Base-by-base conservation (phyloP, 2,113 vertebrate genomes). In the Symphodus melops region DNA sequence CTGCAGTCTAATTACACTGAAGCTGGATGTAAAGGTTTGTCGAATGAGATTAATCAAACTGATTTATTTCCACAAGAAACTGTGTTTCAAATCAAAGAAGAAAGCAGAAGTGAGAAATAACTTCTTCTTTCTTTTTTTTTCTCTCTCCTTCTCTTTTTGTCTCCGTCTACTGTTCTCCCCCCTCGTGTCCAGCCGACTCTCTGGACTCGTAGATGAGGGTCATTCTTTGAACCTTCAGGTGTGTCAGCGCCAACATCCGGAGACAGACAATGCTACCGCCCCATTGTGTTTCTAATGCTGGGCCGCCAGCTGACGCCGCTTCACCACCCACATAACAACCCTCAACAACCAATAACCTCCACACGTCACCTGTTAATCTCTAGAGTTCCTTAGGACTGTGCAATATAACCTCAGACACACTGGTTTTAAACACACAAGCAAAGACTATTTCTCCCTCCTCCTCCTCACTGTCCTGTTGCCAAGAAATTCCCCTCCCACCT, bases 131-230 rank as follows among this genome's bases (percentile, higher is more conserved):
- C 25, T 20, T 59, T 14, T 19, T 10, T 17, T 25, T 14, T 23
- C 23, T 60, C 4, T 14, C 1, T 55, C 8, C 5, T 5, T 14
- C 1, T 55, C 8, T 8, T 14, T 23, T n/a, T 60, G 4, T 11
- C 1, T 55, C 8, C 8, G 14, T 61, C 12, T 54, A 1, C 12
- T 60, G 0, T 52, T 75, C 59, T 72, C 6, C 42, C 11, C 1
- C 42, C 25, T 65, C 0, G 52, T 8, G 5, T 39, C 52, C 82
- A 94, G 92, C 72, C 73, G 92, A 93, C n/a, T 89, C 92, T 61
- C 55, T 92, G 79, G 93, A 94, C 56, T 94, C 92, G 0, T 94
- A 94, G 86, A 87, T n/a, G 76, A 75, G 19, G 19, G 41, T 51
- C 23, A 9, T 51, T 51, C 39, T 42, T 49, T 25, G 14, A 51